Evolutionary conservation across 2,797 vertebrate species (phyloP), one percentile per base, ranked within the genome.

Genomic region (Crocodylus rhombifer): DNA sequence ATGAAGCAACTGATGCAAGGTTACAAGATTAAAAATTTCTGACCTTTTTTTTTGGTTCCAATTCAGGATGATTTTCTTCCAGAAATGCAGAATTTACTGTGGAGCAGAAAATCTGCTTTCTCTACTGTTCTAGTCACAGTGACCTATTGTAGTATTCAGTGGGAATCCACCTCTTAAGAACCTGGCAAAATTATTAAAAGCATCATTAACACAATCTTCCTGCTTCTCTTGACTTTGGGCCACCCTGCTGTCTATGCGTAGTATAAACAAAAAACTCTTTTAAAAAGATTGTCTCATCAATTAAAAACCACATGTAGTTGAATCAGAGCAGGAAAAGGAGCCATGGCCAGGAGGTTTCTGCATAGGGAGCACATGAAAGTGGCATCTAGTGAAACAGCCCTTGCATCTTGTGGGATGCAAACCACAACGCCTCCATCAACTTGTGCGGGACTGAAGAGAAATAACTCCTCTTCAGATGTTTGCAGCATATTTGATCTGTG

Each of bases 241-340:
- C 86, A 71, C 61, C 76, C 84, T 77, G 82, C 77, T 82, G 36
- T 73, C 82, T 94, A 36, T 85, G 94, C 83, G 36, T 81, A 85
- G 84, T 57, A 51, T 80, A 75, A 79, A 71, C 77, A 60, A 28
- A 55, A 87, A 86, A 51, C 26, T 64, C 75, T 83, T 88, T 57
- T 73, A 51, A 80, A 84, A 82, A 91, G 76, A 91, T 93, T 69
- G 88, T 78, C 87, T 96, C 87, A 94, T 20, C 55, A 51, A 1
- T 7, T 84, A 85, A 88, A 92, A 96, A 90, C 88, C 80, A 76
- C 80, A 90, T 84, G 82, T 82, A 65, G 75, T 78, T 85, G 84
- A 93, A 80, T 21, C 26, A 15, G 69, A 87, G 89, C 86, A 91
- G 94, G 93, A 94, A 94, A 71, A 30, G 51, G 36, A 93, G 82